phyloP scores from a whole-genome alignment of 2,888 invertebrate genomes.

The Carterocephalus palaemon region DNA sequence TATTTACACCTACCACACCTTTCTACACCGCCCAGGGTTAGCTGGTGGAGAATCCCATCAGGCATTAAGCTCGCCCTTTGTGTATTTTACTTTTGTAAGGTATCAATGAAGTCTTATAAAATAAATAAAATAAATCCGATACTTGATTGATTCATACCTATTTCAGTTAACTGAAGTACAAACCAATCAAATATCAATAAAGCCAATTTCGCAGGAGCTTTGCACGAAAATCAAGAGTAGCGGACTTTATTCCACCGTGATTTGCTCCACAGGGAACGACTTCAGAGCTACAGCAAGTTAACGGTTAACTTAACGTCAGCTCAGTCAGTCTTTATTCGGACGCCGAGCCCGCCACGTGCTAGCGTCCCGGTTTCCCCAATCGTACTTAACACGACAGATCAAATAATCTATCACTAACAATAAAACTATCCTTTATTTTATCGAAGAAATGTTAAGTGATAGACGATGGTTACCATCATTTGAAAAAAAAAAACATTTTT shows the following conservation, averaged over 20 bases:
- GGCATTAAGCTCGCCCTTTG: too few relatives aligned
- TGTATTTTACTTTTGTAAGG: too few relatives aligned
- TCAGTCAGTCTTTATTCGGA: slow-evolving; percentile 48
- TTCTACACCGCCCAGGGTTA: too few relatives aligned
- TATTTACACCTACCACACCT: too few relatives aligned
- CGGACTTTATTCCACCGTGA: slow-evolving; percentile 47
- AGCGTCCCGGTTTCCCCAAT: slow-evolving; percentile 24
- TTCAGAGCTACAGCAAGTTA: slow-evolving; percentile 46
- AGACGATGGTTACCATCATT: slow-evolving; percentile 1
- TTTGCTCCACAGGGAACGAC: slow-evolving; percentile 41
- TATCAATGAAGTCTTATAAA: too few relatives aligned
- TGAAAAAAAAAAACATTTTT: slow-evolving; percentile 24
- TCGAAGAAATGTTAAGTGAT: slow-evolving; percentile 9
- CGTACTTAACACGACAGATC: slow-evolving; percentile 41
- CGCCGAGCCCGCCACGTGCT: slow-evolving; percentile 44
- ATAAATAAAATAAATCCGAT: too few relatives aligned
- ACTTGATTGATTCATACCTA: too few relatives aligned
- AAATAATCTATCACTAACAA: slow-evolving; percentile 7
- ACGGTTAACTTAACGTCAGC: slow-evolving; percentile 34
- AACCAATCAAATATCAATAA: slow-evolving; percentile 24
- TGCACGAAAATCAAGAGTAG: slow-evolving; percentile 54
- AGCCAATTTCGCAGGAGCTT: slow-evolving; percentile 16
- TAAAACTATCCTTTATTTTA: neutral
- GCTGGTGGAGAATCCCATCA: too few relatives aligned
- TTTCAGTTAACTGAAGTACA: too few relatives aligned